Conservation (phyloP, 2,113 vertebrate genomes). For the Alosa alosa region DNA sequence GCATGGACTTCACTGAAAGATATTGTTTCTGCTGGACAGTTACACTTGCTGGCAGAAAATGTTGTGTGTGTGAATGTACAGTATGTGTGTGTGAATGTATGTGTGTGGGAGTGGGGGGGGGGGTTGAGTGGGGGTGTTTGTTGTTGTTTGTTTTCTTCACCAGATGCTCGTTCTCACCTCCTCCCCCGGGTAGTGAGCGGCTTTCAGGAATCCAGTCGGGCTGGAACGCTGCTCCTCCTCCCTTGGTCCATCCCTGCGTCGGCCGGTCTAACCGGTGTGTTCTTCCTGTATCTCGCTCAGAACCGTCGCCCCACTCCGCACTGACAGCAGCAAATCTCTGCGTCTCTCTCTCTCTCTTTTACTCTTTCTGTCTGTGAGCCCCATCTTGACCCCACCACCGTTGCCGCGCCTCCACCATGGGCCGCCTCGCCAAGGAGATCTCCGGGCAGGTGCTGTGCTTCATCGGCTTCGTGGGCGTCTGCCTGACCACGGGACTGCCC, state of each 20-base stretch:
- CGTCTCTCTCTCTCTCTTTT: neutral
- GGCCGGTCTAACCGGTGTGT: neutral
- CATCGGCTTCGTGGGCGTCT: slow-evolving; percentile 77
- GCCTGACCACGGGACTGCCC: slow-evolving; percentile 80
- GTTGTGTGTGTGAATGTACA: neutral
- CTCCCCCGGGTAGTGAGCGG: neutral
- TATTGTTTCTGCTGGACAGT: too few species aligned
- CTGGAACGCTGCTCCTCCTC: neutral
- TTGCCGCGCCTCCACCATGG: slow-evolving; percentile 59
- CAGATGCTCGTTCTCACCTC: neutral
- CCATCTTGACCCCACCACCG: neutral
- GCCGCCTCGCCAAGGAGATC: slow-evolving; percentile 71
- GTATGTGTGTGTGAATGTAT: neutral
- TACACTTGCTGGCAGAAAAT: too few species aligned
- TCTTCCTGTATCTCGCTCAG: neutral
- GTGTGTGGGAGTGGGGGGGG: neutral
- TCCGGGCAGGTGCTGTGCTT: slow-evolving; percentile 81
- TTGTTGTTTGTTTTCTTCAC: too few species aligned
- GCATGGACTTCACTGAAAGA: neutral
- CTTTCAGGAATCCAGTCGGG: neutral
- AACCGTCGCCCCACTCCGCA: neutral
- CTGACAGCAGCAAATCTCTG: neutral
- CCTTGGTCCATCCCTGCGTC: neutral
- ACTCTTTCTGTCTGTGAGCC: neutral
- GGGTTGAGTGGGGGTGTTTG: neutral